Percentiles rank a stretch among this genome's conserved stretches.
Evolutionary conservation across 2,888 invertebrate species (phyloP).

Genomic region (Gibbula magus): DNA sequence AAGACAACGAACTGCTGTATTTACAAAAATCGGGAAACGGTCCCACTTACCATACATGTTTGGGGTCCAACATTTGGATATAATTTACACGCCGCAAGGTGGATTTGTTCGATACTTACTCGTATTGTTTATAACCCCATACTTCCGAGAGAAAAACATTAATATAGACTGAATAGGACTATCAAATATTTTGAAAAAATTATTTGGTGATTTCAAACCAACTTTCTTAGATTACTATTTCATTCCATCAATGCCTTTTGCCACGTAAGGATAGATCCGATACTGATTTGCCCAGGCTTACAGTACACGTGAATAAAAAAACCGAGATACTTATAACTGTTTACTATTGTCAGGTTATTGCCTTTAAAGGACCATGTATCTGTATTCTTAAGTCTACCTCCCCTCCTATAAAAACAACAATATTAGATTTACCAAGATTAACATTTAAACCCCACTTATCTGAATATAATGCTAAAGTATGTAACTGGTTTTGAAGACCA

Average conservation of each 20-base stretch:
- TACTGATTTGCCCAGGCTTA: too few species aligned
- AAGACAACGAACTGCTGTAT: background rate
- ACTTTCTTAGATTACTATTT: background rate
- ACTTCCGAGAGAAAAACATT: background rate
- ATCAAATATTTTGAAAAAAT: background rate
- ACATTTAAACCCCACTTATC: background rate
- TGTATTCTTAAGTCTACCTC: background rate
- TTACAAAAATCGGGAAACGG: background rate
- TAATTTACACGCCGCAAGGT: background rate
- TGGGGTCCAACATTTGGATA: background rate
- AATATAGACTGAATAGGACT: background rate
- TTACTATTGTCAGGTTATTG: background rate
- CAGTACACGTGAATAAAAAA: background rate
- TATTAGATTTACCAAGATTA: background rate
- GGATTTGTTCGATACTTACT: background rate
- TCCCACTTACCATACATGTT: slow-evolving; percentile 23
- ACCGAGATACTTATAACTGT: background rate
- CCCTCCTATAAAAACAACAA: background rate
- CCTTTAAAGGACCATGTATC: background rate
- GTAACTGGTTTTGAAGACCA: background rate
- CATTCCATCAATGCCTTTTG: background rate
- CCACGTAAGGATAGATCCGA: background rate
- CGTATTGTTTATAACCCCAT: background rate
- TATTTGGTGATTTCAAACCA: too few species aligned
- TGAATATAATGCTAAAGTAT: background rate